Evolutionary conservation across 2,797 vertebrate genomes (phyloP), one percentile per base, ranked within the genome.

Genomic region (Catharus ustulatus): DNA sequence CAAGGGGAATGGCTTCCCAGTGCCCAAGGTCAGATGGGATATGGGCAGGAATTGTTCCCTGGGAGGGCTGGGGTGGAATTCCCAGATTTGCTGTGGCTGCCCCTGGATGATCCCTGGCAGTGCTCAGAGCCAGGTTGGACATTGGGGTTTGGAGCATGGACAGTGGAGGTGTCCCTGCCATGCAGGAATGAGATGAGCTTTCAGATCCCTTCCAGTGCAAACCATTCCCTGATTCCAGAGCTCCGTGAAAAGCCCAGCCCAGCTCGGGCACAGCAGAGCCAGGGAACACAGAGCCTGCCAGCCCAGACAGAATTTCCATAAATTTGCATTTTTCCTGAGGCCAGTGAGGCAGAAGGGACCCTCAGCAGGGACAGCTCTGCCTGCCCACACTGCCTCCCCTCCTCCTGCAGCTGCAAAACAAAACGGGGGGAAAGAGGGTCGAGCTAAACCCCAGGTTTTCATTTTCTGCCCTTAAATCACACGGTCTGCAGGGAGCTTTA

Each of bases 61-160:
- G 36, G 1, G 3, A 52, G 40, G 34, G 29, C 48, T 63, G 84
- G 18, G 0, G 22, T 0, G 2, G 82, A 3, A 0, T 51, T 2
- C 38, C 55, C 32, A 62, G 84, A 48, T 5, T 0, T 7, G 59
- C 51, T 58, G 75, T 3, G 84, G 61, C 68, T 66, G 61, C 8
- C 54, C 76, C 69, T 62, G 73, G 40, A 38, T 42, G 34, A 46
- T 42, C 85, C n/a, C 85, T 74, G 76, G 59, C 2, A 87, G 24
- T 40, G 76, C 1, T 46, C 61, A 12, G 13, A 68, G 40, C 13
- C 45, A 11, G 68, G n/a, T 0, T 51, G 66, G 81, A 13, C 6
- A 13, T 1, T 11, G 3, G 34, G 34, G 29, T 5, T n/a, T 7
- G 64, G 51, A 45, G 15, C 51, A 19, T 59, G 52, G 27, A 3